phyloP scores from a whole-genome alignment of 2,888 invertebrate genomes.

The Tolmerus cingulatus region DNA sequence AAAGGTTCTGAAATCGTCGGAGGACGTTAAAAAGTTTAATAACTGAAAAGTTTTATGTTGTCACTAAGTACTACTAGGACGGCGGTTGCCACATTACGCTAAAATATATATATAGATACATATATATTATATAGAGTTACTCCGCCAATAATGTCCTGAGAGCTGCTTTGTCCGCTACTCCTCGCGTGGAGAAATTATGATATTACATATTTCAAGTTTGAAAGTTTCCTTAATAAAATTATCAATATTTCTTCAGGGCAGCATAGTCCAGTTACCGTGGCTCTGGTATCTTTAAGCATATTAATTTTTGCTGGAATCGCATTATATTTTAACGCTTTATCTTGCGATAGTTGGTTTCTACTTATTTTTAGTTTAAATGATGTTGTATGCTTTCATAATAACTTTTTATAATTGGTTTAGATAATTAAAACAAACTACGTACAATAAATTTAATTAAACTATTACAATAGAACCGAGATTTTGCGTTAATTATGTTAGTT shows the following conservation, averaged over 20 bases:
- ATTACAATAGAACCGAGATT: no score
- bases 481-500: no score
- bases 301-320: background rate
- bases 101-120: background rate
- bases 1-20: slow-evolving; percentile 15
- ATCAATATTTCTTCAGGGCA: slow-evolving; percentile 4
- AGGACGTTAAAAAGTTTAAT: slow-evolving; percentile 33
- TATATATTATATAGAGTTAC: background rate
- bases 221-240: slow-evolving; percentile 27
- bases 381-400: background rate
- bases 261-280: background rate
- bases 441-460: no score
- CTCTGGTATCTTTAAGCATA: background rate
- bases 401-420: background rate
- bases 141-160: slow-evolving; percentile 6
- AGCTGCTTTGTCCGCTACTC: background rate
- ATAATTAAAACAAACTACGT: no score
- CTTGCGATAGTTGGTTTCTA: background rate
- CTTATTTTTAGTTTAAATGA: background rate
- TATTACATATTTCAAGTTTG: slow-evolving; percentile 2
- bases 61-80: slow-evolving; percentile 16
- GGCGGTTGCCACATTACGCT: background rate
- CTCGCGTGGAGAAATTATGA: background rate
- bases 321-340: background rate
- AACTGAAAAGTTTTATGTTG: slow-evolving; percentile 36